These are phyloP conservation scores for Mareca penelope DNA, from an alignment of 2,797 vertebrate species.

Conservation along the genomic window DNA sequence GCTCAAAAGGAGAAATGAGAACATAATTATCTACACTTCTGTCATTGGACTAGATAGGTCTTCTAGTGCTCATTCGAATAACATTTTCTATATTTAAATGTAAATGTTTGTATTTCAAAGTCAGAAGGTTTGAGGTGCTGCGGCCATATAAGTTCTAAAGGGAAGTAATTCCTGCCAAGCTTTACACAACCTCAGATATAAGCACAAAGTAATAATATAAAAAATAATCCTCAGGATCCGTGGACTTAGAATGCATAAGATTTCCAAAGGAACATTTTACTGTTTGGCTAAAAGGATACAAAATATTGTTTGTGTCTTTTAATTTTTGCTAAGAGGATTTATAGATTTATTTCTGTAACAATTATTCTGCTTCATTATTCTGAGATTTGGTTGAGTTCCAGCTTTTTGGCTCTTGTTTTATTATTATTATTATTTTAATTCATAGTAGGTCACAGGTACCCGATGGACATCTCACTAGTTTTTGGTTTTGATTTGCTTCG, in stretches of 20 bases:
- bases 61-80: neutral
- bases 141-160: neutral
- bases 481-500: neutral
- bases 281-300: neutral
- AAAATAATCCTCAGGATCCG: neutral
- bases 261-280: neutral
- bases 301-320: neutral
- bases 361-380: neutral
- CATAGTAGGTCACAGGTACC: neutral
- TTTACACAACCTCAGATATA: neutral
- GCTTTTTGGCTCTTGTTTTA: neutral
- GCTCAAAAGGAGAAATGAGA: neutral
- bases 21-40: neutral
- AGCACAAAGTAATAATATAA: neutral
- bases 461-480: neutral
- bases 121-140: neutral
- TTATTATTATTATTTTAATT: neutral
- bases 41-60: neutral
- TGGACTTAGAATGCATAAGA: neutral
- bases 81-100: neutral
- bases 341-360: neutral
- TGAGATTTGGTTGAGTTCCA: neutral
- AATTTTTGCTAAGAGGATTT: neutral
- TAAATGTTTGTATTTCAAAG: neutral
- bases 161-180: neutral